Percentiles rank a stretch among this genome's conserved stretches.
These are phyloP conservation scores for Amblyjoppa proteus DNA, from an alignment of 2,888 invertebrate species.

Conservation along the genomic window DNA sequence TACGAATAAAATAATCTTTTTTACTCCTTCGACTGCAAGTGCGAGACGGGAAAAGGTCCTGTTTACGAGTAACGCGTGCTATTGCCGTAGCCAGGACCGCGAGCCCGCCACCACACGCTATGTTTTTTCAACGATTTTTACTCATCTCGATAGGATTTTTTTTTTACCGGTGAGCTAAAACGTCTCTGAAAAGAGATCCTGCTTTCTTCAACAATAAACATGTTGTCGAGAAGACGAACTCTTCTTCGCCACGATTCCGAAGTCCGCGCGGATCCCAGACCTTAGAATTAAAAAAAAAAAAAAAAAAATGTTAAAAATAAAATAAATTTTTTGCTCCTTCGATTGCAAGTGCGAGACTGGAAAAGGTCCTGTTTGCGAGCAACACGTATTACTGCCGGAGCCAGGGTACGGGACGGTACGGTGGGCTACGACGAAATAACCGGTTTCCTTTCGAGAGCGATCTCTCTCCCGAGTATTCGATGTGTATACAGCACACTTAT, in stretches of 20 bases:
- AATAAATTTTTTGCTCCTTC: background rate
- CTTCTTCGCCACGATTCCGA: too few species aligned
- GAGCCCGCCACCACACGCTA: background rate
- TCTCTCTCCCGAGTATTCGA: conserved; percentile 57
- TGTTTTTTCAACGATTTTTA: conserved; percentile 7
- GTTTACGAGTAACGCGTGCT: conserved; percentile 23
- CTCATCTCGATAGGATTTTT: background rate
- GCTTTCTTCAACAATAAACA: too few species aligned
- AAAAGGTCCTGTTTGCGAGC: conserved; percentile 19
- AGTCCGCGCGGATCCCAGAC: too few species aligned
- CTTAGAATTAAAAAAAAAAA: background rate
- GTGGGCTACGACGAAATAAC: conserved; percentile 66
- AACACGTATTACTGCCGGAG: conserved; percentile 41
- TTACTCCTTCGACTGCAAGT: background rate
- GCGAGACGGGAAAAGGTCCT: background rate
- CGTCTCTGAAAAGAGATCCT: background rate
- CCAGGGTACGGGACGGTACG: conserved; percentile 39
- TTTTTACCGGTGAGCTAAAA: background rate
- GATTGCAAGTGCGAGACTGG: background rate
- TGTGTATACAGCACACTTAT: conserved; percentile 37
- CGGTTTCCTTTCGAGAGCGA: conserved; percentile 65
- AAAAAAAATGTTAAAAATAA: background rate
- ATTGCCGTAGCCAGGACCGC: conserved; percentile 32
- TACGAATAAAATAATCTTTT: background rate
- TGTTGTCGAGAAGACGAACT: too few species aligned